Evolutionary conservation across 1,140 invertebrate species (phyloP).

Genomic region (Cyphomyrmex costatus): DNA sequence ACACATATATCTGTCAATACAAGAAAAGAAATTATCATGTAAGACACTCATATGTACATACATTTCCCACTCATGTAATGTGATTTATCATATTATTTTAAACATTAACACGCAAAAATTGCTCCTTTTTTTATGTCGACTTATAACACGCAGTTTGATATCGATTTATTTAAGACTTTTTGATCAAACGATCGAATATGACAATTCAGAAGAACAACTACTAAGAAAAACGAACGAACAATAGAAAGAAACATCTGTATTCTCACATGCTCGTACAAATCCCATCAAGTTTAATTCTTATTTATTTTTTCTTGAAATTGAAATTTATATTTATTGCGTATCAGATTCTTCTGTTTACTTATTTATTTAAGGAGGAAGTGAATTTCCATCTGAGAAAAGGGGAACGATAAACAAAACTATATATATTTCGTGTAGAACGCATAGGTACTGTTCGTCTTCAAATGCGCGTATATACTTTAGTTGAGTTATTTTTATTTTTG

Average conservation of each 20-base stretch:
- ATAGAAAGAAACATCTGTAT: neutral
- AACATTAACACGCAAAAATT: neutral
- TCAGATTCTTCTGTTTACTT: constrained; percentile 28
- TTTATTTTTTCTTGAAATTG: constrained; percentile 10
- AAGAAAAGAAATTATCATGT: neutral
- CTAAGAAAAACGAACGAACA: neutral
- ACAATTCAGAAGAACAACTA: neutral
- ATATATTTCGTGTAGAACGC: neutral
- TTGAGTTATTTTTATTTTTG: constrained; percentile 38
- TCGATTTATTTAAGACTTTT: constrained; percentile 48
- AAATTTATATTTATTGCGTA: constrained; percentile 32
- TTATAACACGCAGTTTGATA: neutral
- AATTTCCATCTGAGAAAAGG: constrained; percentile 28
- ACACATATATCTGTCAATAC: neutral
- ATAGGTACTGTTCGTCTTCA: neutral
- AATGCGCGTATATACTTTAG: neutral
- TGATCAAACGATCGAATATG: neutral
- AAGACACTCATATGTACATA: neutral
- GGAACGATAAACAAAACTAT: constrained; percentile 29
- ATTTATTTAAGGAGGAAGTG: constrained; percentile 38
- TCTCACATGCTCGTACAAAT: neutral
- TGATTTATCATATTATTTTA: neutral
- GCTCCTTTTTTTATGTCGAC: neutral
- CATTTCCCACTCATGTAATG: neutral
- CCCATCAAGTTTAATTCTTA: constrained; percentile 5